Percentiles rank a stretch among this genome's conserved stretches.
Conservation (phyloP, 2,888 invertebrate species). For the Drosophila rellima region DNA sequence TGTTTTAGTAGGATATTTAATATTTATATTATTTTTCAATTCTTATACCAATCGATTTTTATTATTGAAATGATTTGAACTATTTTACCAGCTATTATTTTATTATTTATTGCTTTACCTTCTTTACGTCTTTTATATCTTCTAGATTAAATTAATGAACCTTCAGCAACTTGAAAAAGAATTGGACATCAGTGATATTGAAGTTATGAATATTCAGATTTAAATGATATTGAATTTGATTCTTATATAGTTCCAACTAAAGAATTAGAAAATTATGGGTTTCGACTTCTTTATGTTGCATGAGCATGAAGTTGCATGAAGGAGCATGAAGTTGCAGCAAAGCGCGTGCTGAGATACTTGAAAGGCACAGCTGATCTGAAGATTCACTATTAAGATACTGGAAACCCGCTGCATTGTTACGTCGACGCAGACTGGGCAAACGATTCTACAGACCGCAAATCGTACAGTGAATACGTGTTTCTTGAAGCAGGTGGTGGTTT, state of each 20-base stretch:
- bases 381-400: too few species aligned
- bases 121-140: constrained; percentile 88
- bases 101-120: constrained; percentile 89
- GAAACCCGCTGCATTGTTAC: too few species aligned
- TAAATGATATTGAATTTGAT: constrained; percentile 88
- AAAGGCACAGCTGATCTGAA: too few species aligned
- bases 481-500: too few species aligned
- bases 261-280: constrained; percentile 85
- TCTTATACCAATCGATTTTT: constrained; percentile 87
- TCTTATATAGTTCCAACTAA: constrained; percentile 88
- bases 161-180: constrained; percentile 88
- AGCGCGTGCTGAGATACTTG: too few species aligned
- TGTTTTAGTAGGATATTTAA: constrained; percentile 87
- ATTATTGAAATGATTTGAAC: constrained; percentile 89
- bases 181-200: constrained; percentile 90
- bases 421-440: too few species aligned
- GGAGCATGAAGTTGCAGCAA: too few species aligned
- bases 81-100: constrained; percentile 87
- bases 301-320: too few species aligned
- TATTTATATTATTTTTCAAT: constrained; percentile 87
- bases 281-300: constrained; percentile 89
- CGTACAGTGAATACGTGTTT: too few species aligned
- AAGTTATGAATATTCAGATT: constrained; percentile 89
- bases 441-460: too few species aligned
- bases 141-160: constrained; percentile 88